Evolutionary conservation across 2,888 invertebrate genomes (phyloP), one percentile per base, ranked within the genome.

Genomic region (Macrosiphum euphorbiae): DNA sequence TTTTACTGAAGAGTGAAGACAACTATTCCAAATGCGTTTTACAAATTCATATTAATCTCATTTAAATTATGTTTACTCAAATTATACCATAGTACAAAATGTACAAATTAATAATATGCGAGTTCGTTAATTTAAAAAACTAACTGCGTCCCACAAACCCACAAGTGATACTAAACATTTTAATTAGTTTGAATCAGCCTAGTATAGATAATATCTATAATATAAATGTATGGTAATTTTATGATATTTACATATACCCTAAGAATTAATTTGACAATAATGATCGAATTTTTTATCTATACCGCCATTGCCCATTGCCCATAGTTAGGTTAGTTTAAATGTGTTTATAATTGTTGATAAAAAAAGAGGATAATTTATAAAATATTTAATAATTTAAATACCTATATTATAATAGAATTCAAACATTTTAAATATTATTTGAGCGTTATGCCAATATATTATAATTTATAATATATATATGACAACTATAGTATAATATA

Each of bases 81-180:
- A 86, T 78, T 78, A n/a, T 16, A 86, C 47, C 47, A 86, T 78
- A 35, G 16, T 16, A 86, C 86, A 47, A 86, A 78, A 47, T 16
- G n/a, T 28, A 47, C 86, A 86, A 85, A 85, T 86, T 47, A 47
- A 86, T 86, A 50, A 41, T 78, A 35, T 78, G 2, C 26, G 7
- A 86, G 86, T 50, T 86, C 28, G 28, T 86, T 44, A 44, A 86
- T 86, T 78, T n/a, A 47, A 86, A 86, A 28, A 28, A 86, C n/a
- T 47, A 86, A 86, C 86, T 10, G 47, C 8, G 47, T 13, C 13
- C 84, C 47, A 47, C 28, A 47, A 47, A 4, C 13, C 84, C 47
- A 47, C 28, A 47, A 47, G 11, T 47, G 47, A n/a, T n/a, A 28
- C 28, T 86, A 47, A 28, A 86, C 86, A 47, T 47, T 86, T 86